phyloP scores from a whole-genome alignment of 2,888 invertebrate species.

The Xestoiulus laeticollis region DNA sequence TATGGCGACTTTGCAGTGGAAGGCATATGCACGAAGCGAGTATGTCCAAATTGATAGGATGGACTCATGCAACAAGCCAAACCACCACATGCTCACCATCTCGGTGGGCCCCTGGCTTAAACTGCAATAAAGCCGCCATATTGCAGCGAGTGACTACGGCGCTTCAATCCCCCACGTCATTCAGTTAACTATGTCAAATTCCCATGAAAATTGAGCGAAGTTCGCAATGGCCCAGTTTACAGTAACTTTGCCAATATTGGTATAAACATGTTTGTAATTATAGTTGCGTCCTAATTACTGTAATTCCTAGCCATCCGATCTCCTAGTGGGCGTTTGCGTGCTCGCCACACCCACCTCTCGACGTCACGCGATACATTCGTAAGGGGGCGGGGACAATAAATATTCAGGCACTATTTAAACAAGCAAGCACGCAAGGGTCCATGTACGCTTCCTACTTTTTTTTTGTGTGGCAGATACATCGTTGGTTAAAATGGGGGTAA shows the following conservation, averaged over 20 bases:
- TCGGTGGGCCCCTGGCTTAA: too few species aligned
- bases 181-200: neutral
- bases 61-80: too few species aligned
- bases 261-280: neutral
- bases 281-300: neutral
- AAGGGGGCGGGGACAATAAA: neutral
- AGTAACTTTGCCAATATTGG: neutral
- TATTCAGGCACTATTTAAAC: neutral
- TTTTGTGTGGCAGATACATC: neutral
- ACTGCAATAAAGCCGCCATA: too few species aligned
- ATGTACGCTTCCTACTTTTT: neutral
- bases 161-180: neutral
- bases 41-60: too few species aligned
- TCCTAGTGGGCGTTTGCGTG: constrained; percentile 13
- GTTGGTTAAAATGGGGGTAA: too few species aligned
- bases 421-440: neutral
- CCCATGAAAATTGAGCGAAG: neutral
- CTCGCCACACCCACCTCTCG: constrained; percentile 9
- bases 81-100: too few species aligned
- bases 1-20: too few species aligned
- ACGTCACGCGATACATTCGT: neutral
- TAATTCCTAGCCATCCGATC: neutral
- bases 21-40: too few species aligned
- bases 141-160: too few species aligned
- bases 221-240: constrained; percentile 1